These are phyloP conservation scores for Anarrhichthys ocellatus DNA, from an alignment of 2,113 vertebrate species.

Conservation along the genomic window DNA sequence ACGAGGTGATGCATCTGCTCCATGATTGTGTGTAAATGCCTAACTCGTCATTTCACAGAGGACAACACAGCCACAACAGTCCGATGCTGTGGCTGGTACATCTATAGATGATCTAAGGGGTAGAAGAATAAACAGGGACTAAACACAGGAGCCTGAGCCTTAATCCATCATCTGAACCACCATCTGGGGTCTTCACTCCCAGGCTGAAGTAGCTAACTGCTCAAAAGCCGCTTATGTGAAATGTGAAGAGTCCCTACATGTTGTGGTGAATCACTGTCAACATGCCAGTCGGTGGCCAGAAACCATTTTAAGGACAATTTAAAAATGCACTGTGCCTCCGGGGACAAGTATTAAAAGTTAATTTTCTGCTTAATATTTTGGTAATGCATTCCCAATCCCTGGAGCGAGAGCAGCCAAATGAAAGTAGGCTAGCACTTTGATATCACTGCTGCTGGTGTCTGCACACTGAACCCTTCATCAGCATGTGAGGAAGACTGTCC, in stretches of 20 bases:
- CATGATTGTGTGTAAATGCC: conserved; percentile 61
- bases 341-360: conserved; percentile 54
- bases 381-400: conserved; percentile 54
- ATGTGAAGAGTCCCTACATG: conserved; percentile 26
- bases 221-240: conserved; percentile 63
- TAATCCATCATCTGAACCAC: conserved; percentile 47
- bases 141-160: conserved; percentile 16
- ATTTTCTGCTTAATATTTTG: conserved; percentile 71
- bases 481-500: conserved; percentile 16
- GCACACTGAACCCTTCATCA: conserved; percentile 24
- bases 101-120: conserved; percentile 56
- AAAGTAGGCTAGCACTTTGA: conserved; percentile 57
- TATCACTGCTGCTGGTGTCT: conserved; percentile 15
- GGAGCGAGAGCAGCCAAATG: conserved; percentile 36
- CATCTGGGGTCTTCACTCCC: not conserved
- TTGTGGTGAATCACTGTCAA: conserved; percentile 24
- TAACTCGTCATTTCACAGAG: conserved; percentile 53
- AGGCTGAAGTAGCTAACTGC: conserved; percentile 9
- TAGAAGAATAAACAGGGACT: conserved; percentile 41
- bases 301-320: conserved; percentile 37
- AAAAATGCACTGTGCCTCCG: conserved; percentile 52
- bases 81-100: conserved; percentile 33
- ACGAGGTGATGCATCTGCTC: conserved; percentile 73
- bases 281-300: conserved; percentile 10
- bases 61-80: conserved; percentile 53